Evolutionary conservation across 2,888 invertebrate species (phyloP), one percentile per base, ranked within the genome.

Genomic region (Cataglyphis livida): DNA sequence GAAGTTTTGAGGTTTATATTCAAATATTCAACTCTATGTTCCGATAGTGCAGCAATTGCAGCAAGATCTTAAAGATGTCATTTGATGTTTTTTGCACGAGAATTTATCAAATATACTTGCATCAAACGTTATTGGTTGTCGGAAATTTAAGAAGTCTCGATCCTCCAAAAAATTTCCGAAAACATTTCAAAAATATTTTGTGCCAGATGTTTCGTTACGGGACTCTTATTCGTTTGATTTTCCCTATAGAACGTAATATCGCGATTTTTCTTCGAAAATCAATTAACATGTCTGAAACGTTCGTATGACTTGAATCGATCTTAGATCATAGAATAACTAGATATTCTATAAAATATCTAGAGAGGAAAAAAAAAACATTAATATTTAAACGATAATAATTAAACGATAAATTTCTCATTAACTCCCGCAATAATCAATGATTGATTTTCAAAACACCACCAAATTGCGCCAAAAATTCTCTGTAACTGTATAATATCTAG

Each of bases 401-500:
- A 71, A 54, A 41, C n/a, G 35, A n/a, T 57, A n/a, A 65, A 76
- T 38, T 18, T 32, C 25, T 61, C 4, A 4, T 75, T 32, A 51
- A 25, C n/a, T 66, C 18, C 28, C 38, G n/a, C 41, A 65, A 76
- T 66, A 66, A 76, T 66, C 25, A 66, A 76, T n/a, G 41, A 41
- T 44, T 59, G 25, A 41, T 44, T 71, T 59, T 79, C 25, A 44
- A 70, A 79, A 59, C 73, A 73, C 78, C 73, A 71, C 78, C 78
- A 79, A 79, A 79, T 73, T 59, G 78, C 78, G 78, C 78, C 78
- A 79, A 79, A 71, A 71, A 79, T 79, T 79, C 78, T 79, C 59
- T 44, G 44, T 59, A 71, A 73, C 12, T 73, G 59, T 78, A 41
- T 44, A 78, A 71, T 59, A 73, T 7, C 78, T 71, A 79, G 74